Evolutionary conservation across 2,113 vertebrate genomes (phyloP).

Genomic region (Pan paniscus): DNA sequence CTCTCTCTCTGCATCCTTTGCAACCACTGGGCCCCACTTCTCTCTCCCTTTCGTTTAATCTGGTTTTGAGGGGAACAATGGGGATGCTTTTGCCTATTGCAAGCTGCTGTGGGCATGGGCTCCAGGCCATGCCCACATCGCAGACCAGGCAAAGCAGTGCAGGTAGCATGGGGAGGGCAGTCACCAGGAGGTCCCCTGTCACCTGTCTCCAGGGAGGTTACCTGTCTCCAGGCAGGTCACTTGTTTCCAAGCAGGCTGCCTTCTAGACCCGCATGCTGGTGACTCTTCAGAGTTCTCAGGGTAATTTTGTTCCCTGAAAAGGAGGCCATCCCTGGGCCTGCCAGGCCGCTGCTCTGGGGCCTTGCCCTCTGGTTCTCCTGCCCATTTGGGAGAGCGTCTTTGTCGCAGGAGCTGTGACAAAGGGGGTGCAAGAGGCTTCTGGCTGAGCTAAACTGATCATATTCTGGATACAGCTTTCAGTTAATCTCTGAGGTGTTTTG

Average conservation of each 20-base stretch:
- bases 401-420: neutral
- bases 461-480: neutral
- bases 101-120: neutral
- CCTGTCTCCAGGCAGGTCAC: neutral
- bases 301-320: rapidly evolving
- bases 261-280: neutral
- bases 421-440: neutral
- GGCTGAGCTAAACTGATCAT: neutral
- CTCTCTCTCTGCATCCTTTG: neutral
- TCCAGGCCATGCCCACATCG: neutral
- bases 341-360: neutral
- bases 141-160: neutral
- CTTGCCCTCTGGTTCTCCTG: neutral
- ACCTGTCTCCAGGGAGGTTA: neutral
- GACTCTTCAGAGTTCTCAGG: neutral
- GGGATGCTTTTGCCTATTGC: rapidly evolving
- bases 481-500: constrained; percentile 64
- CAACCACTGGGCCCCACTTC: neutral
- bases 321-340: rapidly evolving
- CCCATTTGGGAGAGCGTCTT: neutral
- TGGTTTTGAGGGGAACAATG: neutral
- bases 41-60: neutral
- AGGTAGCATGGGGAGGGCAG: neutral
- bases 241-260: neutral
- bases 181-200: neutral